Base-by-base conservation (phyloP, 2,113 vertebrate species). In the Ceyx margarethae region DNA sequence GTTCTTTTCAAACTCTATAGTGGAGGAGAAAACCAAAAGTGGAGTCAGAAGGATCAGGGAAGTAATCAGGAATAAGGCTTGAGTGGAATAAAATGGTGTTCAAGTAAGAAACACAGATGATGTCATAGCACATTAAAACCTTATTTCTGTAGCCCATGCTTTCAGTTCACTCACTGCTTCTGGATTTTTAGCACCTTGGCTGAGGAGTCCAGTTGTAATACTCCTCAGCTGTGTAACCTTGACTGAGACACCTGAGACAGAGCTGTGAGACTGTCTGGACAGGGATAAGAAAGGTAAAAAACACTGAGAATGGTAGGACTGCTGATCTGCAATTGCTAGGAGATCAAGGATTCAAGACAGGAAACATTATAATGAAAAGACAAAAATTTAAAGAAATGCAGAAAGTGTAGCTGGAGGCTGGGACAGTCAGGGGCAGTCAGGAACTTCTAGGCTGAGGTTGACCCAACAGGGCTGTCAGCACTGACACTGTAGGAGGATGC, bases 401-500 rank as follows among this genome's bases (percentile, higher is more conserved):
- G 18, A 48, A 29, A 18, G 22, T 20, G 37, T 20, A 18, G 16
- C 43, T 68, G 57, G 37, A 76, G 42, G 19, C 35, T 64, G 5
- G 20, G 23, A 40, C 51, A 31, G n/a, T 58, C 64, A 42, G 5
- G 20, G 23, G 33, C 51, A 31, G n/a, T 58, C 64, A 42, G 25
- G 20, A 53, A 11, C 29, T 66, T 33, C 21, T 11, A 31, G 25
- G 12, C 6, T 48, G 51, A 33, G 8, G 11, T 5, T 42, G 15
- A 48, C 2, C 14, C 14, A 22, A 42, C 11, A 15, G 12, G 5
- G 37, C 40, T 42, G 37, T 71, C 19, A 5, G 6, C 0, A 1
- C 11, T 66, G 71, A 57, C 18, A 17, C 35, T 35, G 28, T 9
- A 37, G 19, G 42, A 61, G 29, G 21, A 75, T 25, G 17, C 22